Evolutionary conservation across 2,113 vertebrate genomes (phyloP), one percentile per base, ranked within the genome.

Genomic region (Pelecanoides urinatrix): DNA sequence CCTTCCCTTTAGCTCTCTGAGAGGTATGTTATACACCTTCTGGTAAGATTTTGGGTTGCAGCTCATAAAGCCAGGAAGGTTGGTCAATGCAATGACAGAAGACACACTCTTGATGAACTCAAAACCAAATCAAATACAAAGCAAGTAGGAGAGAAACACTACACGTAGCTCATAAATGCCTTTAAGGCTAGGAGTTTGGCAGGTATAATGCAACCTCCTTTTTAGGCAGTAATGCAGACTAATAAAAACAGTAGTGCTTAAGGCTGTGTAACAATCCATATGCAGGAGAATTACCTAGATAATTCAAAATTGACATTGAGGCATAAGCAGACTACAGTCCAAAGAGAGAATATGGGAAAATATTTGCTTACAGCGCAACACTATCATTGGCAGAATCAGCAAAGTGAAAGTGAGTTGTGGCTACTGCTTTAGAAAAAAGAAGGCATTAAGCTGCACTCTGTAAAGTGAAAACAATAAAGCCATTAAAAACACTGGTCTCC

Each of bases 391-490:
- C 42, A 84, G 47, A 42, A 91, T 67, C 86, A 87, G 47, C 55
- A 94, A 92, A 92, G 73, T 66, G 68, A 52, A 74, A 93, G n/a
- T 65, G 47, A 97, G 53, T 79, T 36, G 45, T 85, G 30, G 71
- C 44, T 85, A 50, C 49, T 91, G 84, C 42, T 82, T 82, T 52
- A 53, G 36, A 23, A 45, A 89, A 65, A 66, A n/a, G 21, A 29
- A 66, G 14, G 22, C 66, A 76, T 91, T 94, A 90, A 93, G 44
- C 53, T 92, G 10, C 53, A 83, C 40, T 88, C 58, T 66, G 58
- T 56, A 82, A 90, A 91, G 70, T 58, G n/a, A 65, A 89, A 85
- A 85, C 70, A 96, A 85, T 85, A 85, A 87, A 85, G 47, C 62
- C 52, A 45, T 72, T 96, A 82, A 91, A 95, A 85, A 10, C 44